phyloP scores from a whole-genome alignment of 1,140 invertebrate genomes.

The Lepidurus apus region DNA sequence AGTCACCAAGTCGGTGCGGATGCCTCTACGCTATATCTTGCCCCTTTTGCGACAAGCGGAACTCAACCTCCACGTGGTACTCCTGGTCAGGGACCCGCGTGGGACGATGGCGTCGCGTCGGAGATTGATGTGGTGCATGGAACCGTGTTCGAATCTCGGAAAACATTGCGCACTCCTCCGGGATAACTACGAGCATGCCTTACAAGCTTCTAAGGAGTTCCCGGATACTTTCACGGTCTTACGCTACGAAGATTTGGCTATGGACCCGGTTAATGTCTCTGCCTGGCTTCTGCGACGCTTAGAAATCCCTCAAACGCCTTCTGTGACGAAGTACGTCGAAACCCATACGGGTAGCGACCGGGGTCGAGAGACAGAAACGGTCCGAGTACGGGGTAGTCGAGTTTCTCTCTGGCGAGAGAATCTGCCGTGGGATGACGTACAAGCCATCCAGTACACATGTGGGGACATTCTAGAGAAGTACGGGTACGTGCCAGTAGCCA shows the following conservation, averaged over 20 bases:
- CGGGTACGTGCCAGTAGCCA: background rate
- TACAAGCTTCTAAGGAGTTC: background rate
- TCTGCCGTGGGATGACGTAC: background rate
- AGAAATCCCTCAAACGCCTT: background rate
- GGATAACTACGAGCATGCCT: background rate
- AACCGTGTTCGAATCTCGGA: background rate
- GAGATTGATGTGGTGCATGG: background rate
- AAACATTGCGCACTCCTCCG: background rate
- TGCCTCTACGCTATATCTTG: background rate
- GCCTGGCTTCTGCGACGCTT: background rate
- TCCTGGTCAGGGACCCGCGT: slow-evolving; percentile 26
- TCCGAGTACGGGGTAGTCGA: background rate
- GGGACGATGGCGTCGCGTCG: slow-evolving; percentile 1
- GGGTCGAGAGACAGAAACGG: background rate
- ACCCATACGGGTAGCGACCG: background rate
- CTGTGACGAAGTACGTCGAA: background rate
- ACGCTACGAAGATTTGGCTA: background rate
- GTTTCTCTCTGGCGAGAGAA: background rate
- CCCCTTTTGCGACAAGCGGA: background rate
- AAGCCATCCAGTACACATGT: background rate
- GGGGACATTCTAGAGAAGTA: background rate
- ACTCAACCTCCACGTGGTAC: background rate
- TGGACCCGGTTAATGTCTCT: background rate
- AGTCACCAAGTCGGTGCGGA: background rate
- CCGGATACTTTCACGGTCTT: background rate